phyloP scores from a whole-genome alignment of 2,888 invertebrate species.

The Strigamia transsilvanica region DNA sequence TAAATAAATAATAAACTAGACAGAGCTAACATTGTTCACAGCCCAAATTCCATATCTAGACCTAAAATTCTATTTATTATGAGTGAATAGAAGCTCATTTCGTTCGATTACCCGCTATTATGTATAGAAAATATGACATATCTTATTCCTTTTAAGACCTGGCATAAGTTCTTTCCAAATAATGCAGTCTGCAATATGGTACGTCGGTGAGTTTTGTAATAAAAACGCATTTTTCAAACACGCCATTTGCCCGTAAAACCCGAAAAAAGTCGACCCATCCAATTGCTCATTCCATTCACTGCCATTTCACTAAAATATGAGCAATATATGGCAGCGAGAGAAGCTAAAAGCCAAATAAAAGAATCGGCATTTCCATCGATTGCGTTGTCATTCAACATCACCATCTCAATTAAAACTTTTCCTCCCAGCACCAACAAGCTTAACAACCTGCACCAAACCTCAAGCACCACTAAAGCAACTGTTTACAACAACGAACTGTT shows the following conservation, averaged over 20 bases:
- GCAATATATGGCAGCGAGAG: neutral
- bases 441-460: slow-evolving; percentile 2
- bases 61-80: too few relatives aligned
- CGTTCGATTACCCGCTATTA: too few relatives aligned
- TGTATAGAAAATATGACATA: neutral
- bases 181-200: neutral
- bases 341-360: neutral
- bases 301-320: neutral
- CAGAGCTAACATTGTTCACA: too few relatives aligned
- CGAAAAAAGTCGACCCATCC: neutral
- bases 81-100: too few relatives aligned
- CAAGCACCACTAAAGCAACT: slow-evolving; percentile 8
- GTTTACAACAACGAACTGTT: slow-evolving; percentile 14
- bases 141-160: neutral
- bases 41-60: too few relatives aligned
- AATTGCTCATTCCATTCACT: neutral
- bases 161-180: neutral
- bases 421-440: neutral
- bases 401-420: slow-evolving; percentile 23
- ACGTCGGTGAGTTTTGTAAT: neutral
- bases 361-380: neutral
- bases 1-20: too few relatives aligned
- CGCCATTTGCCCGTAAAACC: neutral
- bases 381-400: too few relatives aligned
- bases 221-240: neutral